A percentile compares a stretch with the other conserved stretches of the same genome.
These are phyloP conservation scores for Brenthis hecate DNA, from an alignment of 2,888 invertebrate species.

Conservation along the genomic window DNA sequence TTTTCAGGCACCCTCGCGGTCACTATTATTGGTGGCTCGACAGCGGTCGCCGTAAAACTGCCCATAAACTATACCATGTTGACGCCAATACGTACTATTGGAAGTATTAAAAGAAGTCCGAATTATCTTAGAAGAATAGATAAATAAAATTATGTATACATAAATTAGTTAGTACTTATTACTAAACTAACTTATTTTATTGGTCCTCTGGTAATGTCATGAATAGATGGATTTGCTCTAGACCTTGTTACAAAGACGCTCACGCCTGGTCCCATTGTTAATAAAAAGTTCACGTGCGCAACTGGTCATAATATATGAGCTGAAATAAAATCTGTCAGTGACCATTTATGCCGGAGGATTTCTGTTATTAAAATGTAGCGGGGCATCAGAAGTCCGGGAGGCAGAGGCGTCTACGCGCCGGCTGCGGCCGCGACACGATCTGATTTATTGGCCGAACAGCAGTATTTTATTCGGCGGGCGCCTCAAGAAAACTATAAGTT, in stretches of 20 bases:
- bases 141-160: too few species aligned
- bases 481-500: slow-evolving; percentile 82
- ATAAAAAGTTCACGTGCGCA: slow-evolving; percentile 65
- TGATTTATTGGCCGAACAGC: slow-evolving; percentile 79
- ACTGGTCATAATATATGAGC: slow-evolving; percentile 70
- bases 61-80: slow-evolving; percentile 64
- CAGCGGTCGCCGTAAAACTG: slow-evolving; percentile 64
- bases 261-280: slow-evolving; percentile 48
- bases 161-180: too few species aligned
- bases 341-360: slow-evolving; percentile 72
- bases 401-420: slow-evolving; percentile 66
- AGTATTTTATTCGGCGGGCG: slow-evolving; percentile 82
- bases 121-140: too few species aligned
- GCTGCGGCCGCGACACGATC: slow-evolving; percentile 72
- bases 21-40: slow-evolving; percentile 67
- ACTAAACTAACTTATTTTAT: neutral
- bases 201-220: too few species aligned
- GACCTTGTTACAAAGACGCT: neutral
- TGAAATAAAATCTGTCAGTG: slow-evolving; percentile 79
- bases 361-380: slow-evolving; percentile 80
- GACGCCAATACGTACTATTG: slow-evolving; percentile 37
- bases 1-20: slow-evolving; percentile 70
- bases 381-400: slow-evolving; percentile 48
- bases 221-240: too few species aligned
- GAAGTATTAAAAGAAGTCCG: slow-evolving; percentile 29